Percentiles rank a stretch among this genome's conserved stretches.
Conservation (phyloP, 2,113 vertebrate species). For the Motacilla alba region DNA sequence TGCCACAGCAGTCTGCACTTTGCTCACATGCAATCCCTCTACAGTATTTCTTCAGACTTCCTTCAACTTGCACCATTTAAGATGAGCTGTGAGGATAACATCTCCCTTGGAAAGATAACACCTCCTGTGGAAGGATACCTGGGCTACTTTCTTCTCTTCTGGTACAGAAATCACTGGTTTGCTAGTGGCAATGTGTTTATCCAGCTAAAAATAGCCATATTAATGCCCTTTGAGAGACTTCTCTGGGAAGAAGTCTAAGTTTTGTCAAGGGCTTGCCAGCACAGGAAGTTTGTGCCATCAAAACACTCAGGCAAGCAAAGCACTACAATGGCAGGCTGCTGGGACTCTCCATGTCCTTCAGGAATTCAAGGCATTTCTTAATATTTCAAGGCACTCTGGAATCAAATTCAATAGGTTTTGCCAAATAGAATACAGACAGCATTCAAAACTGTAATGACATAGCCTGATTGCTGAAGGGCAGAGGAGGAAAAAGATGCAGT, state of each 20-base stretch:
- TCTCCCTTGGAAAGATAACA: background rate
- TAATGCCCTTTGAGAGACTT: background rate
- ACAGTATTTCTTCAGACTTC: background rate
- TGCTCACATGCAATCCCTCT: background rate
- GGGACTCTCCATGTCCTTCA: background rate
- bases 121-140: background rate
- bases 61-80: background rate
- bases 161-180: background rate
- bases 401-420: background rate
- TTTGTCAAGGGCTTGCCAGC: background rate
- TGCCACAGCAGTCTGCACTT: background rate
- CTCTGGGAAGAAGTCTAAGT: background rate
- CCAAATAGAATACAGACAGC: fast-evolving
- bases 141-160: background rate
- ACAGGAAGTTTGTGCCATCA: background rate
- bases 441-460: fast-evolving
- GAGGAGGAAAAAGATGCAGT: background rate
- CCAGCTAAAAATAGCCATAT: background rate
- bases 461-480: background rate
- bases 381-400: background rate
- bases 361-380: background rate
- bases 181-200: background rate
- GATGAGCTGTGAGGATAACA: background rate
- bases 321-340: background rate
- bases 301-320: background rate